These are phyloP conservation scores for Acanthurus leucopareius DNA, from an alignment of 2,797 vertebrate species.

Conservation along the genomic window DNA sequence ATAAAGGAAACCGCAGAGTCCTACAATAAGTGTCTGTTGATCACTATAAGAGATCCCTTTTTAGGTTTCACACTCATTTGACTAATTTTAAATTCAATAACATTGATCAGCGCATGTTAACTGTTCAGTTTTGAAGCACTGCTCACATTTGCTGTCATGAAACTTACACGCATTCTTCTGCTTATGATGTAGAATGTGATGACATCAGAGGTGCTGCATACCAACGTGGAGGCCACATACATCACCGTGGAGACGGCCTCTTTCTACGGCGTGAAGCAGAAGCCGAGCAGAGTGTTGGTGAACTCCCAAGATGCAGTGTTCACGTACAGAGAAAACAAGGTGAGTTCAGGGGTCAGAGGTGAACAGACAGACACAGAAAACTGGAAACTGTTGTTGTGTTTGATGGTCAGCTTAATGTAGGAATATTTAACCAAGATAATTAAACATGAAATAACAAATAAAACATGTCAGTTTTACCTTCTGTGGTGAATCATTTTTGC, in stretches of 20 bases:
- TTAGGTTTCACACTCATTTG: no score
- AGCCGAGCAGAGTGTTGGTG: constrained; percentile 85
- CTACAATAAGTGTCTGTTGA: no score
- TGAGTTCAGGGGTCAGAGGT: constrained; percentile 41
- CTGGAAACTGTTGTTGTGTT: background rate
- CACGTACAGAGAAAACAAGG: constrained; percentile 87
- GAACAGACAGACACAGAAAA: background rate
- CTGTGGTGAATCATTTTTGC: background rate
- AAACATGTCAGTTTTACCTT: background rate
- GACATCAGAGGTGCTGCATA: constrained; percentile 87
- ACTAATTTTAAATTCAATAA: no score
- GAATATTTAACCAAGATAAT: no score
- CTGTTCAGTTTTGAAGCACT: background rate
- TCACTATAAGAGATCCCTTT: no score
- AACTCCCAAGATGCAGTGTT: constrained; percentile 86
- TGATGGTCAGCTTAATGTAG: no score
- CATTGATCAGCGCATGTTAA: no score
- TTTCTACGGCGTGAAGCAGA: constrained; percentile 86
- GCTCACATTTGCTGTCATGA: background rate
- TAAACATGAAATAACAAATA: no score
- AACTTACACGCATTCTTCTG: background rate
- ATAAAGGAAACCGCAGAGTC: no score
- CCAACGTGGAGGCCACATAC: constrained; percentile 78
- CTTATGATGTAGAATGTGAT: constrained; percentile 82
- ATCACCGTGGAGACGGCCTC: constrained; percentile 82